Base-by-base conservation (phyloP, 2,797 vertebrate species). In the Emys orbicularis region DNA sequence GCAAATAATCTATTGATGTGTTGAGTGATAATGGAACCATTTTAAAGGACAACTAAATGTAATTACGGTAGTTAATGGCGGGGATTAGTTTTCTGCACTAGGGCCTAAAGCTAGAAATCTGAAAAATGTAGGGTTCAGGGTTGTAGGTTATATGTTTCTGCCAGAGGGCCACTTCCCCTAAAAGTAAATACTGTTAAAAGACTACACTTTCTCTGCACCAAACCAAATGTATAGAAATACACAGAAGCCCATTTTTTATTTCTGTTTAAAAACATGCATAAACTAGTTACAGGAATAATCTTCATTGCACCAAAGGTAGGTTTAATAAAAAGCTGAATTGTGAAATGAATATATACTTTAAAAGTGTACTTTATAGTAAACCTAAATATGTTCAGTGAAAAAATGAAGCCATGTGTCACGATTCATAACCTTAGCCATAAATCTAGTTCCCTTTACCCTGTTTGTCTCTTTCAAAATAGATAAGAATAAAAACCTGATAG, bases 261-360 rank as follows among this genome's bases (percentile, higher is more conserved):
- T 94, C 92, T 19, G 11, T 61, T 94, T 87, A 90, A 90, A 79
- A 96, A 88, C 37, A 81, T 29, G 27, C 27, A 29, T 59, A 91
- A 86, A 89, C 8, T 44, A 84, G 77, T 61, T 90, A 92, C 95
- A 97, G 95, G 89, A 96, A 86, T 79, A 49, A 93, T 31, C 59
- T 93, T 97, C 68, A 91, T 84, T 95, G 96, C 95, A 96, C 94
- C 88, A 90, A 92, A 95, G 89, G n/a, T 90, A 94, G 88, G 83
- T 91, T 96, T 91, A 97, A 97, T 97, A 97, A 97, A 97, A 95
- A 90, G 79, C 88, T 96, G 96, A 92, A 92, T 86, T 92, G 89
- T 96, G 94, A 95, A 96, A 97, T 93, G 84, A 95, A 94, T 81
- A 83, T 54, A 84, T 21, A 72, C 89, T 86, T 90, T 94, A 91